These are phyloP conservation scores for Scopus umbretta DNA, from an alignment of 2,113 vertebrate species.

Conservation along the genomic window DNA sequence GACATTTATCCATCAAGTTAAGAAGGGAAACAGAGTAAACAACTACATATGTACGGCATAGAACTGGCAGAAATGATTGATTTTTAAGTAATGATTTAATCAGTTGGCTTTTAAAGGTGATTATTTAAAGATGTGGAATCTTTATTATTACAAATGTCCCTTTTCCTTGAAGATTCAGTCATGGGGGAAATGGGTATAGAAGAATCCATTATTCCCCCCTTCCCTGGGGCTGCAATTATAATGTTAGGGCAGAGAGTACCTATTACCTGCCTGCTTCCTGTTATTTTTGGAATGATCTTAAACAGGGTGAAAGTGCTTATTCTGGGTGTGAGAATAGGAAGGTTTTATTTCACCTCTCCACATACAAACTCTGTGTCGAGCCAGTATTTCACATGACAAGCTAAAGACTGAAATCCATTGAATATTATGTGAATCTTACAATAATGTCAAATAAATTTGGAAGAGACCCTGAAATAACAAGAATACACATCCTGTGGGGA, in stretches of 20 bases:
- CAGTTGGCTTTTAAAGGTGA: not conserved
- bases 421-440: not conserved
- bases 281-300: conserved; percentile 63
- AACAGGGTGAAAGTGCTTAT: conserved; percentile 52
- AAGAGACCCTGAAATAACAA: conserved; percentile 10
- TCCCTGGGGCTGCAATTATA: conserved; percentile 58
- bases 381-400: conserved; percentile 26
- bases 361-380: not conserved
- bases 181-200: conserved; percentile 7
- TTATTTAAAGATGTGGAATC: not conserved
- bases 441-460: conserved; percentile 13
- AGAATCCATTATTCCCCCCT: conserved; percentile 47
- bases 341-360: conserved; percentile 24
- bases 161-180: conserved; percentile 23
- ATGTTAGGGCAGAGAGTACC: conserved; percentile 35
- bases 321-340: conserved; percentile 23
- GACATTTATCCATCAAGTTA: not conserved
- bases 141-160: not conserved
- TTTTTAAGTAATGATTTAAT: not conserved
- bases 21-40: not conserved
- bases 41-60: not conserved
- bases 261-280: conserved; percentile 58
- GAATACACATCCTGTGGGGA: conserved; percentile 24
- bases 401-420: not conserved
- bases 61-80: not conserved